phyloP scores from a whole-genome alignment of 2,888 invertebrate species.

The Melinopterus prodromus region DNA sequence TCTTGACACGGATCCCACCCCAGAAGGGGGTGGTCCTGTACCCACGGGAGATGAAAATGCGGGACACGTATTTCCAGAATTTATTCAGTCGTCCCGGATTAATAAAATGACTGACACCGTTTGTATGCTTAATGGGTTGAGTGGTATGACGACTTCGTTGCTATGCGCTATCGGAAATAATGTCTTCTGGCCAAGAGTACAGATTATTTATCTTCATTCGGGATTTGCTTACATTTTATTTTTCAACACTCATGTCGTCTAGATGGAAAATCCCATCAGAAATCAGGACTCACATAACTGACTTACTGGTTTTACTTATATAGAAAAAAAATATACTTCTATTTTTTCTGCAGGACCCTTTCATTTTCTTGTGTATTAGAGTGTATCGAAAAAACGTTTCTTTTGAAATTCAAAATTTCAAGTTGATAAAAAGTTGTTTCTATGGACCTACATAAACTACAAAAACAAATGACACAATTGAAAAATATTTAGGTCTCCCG shows the following conservation, averaged over 20 bases:
- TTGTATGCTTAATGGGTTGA: conserved; percentile 31
- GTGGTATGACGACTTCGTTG: background rate
- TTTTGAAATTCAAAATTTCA: no score
- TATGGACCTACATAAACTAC: no score
- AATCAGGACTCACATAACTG: no score
- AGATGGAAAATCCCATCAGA: background rate
- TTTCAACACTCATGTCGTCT: background rate
- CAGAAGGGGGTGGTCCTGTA: conserved; percentile 5
- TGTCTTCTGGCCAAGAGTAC: background rate
- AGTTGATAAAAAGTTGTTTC: no score
- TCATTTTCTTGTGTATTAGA: no score
- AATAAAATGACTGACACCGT: conserved; percentile 39
- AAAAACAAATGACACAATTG: no score
- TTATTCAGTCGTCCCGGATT: conserved; percentile 31
- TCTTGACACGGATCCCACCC: conserved; percentile 32
- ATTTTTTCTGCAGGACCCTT: no score
- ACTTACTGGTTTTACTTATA: no score
- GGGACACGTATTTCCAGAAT: conserved; percentile 25
- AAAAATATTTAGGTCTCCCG: no score
- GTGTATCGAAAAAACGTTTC: no score
- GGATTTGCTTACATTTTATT: background rate
- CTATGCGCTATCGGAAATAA: background rate
- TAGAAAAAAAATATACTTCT: no score
- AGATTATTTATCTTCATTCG: no score
- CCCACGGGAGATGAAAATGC: conserved; percentile 6